Base-by-base conservation (phyloP, 2,113 vertebrate genomes). In the Anolis carolinensis region DNA sequence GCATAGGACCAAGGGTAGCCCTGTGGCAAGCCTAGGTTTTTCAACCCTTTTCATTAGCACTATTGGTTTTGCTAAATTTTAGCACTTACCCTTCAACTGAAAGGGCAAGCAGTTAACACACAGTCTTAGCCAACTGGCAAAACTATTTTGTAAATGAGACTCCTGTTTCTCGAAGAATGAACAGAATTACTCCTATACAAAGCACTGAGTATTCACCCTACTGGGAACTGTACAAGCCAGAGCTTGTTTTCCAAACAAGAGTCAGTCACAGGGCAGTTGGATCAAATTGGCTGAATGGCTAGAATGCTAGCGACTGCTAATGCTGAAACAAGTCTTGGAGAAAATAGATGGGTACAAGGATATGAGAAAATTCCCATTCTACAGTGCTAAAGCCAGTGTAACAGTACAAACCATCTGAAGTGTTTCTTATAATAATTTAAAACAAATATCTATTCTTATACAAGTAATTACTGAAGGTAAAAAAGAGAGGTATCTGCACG, bases 241-340 rank as follows among this genome's bases (percentile, higher is more conserved):
- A 91, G 79, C 13, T 1, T 0, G 77, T 92, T 92, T 89, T 89
- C 36, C 68, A 82, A 86, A 85, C 13, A 77, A 82, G 68, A 92
- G 65, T 92, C 87, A 87, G 68, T 88, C 79, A 83, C 44, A 87
- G 70, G 5, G 9, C 88, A 86, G 63, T 85, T 71, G 90, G 88
- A 86, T 88, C 88, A 86, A 70, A 76, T 88, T 87, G 68, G 30
- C 76, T 84, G 84, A 91, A 89, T 70, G 39, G 89, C 89, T 84
- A 88, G 79, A 90, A 90, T 87, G 36, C 79, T 84, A 79, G 87
- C 68, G 86, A 81, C 88, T 76, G 87, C 13, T 84, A 81, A 90
- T 79, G 88, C 76, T 59, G 71, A 88, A 90, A 44, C 52, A 90
- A 90, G 52, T 5, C 70, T 84, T 79, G 78, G 79, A 86, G 70